These are phyloP conservation scores for Corythaeola cristata DNA, from an alignment of 2,113 vertebrate genomes.

Conservation along the genomic window DNA sequence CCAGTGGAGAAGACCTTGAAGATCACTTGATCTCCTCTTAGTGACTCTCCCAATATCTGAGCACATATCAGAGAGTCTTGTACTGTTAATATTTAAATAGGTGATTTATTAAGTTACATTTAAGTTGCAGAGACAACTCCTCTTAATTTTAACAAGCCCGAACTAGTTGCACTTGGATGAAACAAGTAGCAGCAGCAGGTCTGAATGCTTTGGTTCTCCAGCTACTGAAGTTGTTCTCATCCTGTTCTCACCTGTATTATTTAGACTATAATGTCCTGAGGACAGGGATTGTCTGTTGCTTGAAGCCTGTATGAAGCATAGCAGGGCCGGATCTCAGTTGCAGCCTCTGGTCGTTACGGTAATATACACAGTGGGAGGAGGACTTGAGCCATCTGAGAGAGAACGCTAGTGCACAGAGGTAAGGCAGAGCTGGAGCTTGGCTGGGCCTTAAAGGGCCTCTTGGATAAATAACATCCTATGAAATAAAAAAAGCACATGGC, in stretches of 20 bases:
- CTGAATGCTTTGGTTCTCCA: not conserved
- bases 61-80: accelerated
- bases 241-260: not conserved
- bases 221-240: not conserved
- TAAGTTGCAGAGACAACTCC: not conserved
- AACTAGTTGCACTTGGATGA: not conserved
- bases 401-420: accelerated
- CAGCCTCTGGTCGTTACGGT: not conserved
- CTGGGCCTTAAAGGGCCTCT: not conserved
- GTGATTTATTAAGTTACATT: accelerated
- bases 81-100: not conserved
- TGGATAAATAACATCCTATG: not conserved
- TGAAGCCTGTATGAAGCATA: not conserved
- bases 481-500: not conserved
- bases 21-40: not conserved
- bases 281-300: not conserved
- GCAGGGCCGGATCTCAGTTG: not conserved
- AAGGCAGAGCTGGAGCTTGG: not conserved
- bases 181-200: not conserved
- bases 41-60: not conserved
- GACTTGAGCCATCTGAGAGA: not conserved
- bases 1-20: not conserved
- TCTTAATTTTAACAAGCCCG: no score
- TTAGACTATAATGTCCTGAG: not conserved
- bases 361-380: accelerated